A percentile compares a stretch with the other conserved stretches of the same genome.
Conservation (phyloP, 2,888 invertebrate genomes). For the Creontiades dilutus region DNA sequence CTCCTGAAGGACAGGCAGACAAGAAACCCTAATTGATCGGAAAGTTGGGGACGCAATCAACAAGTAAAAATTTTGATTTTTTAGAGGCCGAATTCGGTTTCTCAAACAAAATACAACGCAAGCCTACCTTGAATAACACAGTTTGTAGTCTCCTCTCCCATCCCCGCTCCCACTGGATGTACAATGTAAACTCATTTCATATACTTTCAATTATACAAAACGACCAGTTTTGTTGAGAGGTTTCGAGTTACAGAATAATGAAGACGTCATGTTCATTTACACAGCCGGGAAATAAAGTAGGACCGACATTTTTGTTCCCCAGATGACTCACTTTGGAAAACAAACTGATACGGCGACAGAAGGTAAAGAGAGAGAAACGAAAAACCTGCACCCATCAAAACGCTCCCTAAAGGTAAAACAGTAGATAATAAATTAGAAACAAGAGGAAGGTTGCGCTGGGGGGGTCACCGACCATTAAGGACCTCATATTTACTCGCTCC, state of each 20-base stretch:
- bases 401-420: not conserved
- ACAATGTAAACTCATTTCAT: too few species aligned
- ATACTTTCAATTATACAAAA: too few species aligned
- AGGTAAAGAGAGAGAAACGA: slow-evolving; percentile 10
- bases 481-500: slow-evolving; percentile 40
- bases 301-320: slow-evolving; percentile 22
- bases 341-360: slow-evolving; percentile 13
- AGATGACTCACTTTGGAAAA: not conserved
- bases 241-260: not conserved
- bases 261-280: not conserved
- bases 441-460: not conserved
- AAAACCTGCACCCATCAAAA: slow-evolving; percentile 5
- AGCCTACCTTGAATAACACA: too few species aligned
- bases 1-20: too few species aligned
- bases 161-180: too few species aligned
- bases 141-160: too few species aligned
- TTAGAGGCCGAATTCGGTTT: too few species aligned
- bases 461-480: slow-evolving; percentile 43
- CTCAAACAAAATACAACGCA: too few species aligned
- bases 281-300: not conserved
- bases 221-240: too few species aligned
- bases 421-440: slow-evolving; percentile 51
- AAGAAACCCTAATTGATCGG: too few species aligned
- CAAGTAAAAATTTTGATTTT: too few species aligned
- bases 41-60: too few species aligned